Conservation (phyloP, 2,888 invertebrate species). For the Leucoma salicis region DNA sequence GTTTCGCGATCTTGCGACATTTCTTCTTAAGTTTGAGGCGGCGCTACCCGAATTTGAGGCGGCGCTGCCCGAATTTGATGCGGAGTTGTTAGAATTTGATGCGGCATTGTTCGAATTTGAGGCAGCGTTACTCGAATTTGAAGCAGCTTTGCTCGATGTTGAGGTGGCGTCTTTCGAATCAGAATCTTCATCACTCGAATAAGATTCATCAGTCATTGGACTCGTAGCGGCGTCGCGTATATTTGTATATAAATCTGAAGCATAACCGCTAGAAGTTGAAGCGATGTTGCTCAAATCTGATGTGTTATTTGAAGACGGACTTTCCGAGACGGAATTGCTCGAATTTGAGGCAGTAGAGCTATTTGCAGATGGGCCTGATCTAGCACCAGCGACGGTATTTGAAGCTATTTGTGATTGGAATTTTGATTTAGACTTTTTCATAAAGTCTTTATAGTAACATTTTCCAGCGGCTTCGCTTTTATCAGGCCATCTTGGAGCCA, state of each 20-base stretch:
- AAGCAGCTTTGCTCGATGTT: neutral
- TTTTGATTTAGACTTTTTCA: neutral
- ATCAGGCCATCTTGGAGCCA: constrained; percentile 27
- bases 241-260: neutral
- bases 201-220: neutral
- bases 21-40: neutral
- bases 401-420: constrained; percentile 2
- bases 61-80: neutral
- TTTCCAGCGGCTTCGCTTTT: constrained; percentile 8
- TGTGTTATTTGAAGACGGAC: neutral
- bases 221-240: neutral
- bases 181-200: neutral
- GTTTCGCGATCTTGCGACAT: no score
- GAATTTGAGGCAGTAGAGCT: neutral
- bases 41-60: neutral
- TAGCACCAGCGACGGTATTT: neutral
- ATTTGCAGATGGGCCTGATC: neutral
- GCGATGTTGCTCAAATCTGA: neutral
- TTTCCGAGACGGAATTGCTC: neutral
- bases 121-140: neutral
- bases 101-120: neutral
- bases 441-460: no score
- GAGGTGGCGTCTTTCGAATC: neutral
- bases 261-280: neutral
- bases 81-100: neutral